A percentile compares a stretch with the other conserved stretches of the same genome.
Conservation (phyloP, 2,797 vertebrate species). For the Acipenser transmontanus region DNA sequence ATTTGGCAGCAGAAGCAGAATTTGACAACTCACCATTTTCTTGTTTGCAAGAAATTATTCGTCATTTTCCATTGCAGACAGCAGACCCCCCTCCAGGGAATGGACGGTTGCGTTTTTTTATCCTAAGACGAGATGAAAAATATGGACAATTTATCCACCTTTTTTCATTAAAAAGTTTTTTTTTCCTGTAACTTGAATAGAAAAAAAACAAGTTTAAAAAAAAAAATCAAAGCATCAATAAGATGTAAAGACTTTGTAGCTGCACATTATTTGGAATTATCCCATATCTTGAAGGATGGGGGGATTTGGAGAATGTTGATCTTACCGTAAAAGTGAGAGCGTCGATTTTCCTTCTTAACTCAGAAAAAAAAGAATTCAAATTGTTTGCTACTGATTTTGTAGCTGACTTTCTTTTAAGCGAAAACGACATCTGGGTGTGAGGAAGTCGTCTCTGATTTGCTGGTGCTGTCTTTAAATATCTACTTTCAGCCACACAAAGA, state of each 20-base stretch:
- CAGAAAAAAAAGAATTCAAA: slow-evolving; percentile 39
- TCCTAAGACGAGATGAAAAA: slow-evolving; percentile 49
- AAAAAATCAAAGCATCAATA: slow-evolving; percentile 36
- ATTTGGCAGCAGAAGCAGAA: slow-evolving; percentile 58
- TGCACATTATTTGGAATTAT: slow-evolving; percentile 49
- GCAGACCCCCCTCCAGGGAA: slow-evolving; percentile 45
- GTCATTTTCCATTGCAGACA: slow-evolving; percentile 35
- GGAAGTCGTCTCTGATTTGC: slow-evolving; percentile 52
- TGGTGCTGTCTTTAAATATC: slow-evolving; percentile 59
- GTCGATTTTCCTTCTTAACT: slow-evolving; percentile 45
- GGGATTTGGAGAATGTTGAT: slow-evolving; percentile 47
- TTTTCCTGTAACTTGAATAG: slow-evolving; percentile 49
- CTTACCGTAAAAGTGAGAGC: slow-evolving; percentile 62
- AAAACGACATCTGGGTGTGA: slow-evolving; percentile 38
- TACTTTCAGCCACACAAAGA: slow-evolving; percentile 52
- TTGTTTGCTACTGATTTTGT: slow-evolving; percentile 45
- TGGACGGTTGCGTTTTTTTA: slow-evolving; percentile 37
- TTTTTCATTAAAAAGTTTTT: slow-evolving; percentile 39
- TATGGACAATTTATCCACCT: slow-evolving; percentile 44
- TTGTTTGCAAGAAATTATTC: slow-evolving; percentile 54
- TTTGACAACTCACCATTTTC: slow-evolving; percentile 69
- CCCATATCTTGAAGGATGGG: slow-evolving; percentile 52
- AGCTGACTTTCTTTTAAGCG: slow-evolving; percentile 37
- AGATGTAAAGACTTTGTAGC: slow-evolving; percentile 49
- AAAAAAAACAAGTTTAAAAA: slow-evolving; percentile 20